These are phyloP conservation scores for Zaprionus lachaisei DNA, from an alignment of 1,140 invertebrate genomes.

Conservation along the genomic window DNA sequence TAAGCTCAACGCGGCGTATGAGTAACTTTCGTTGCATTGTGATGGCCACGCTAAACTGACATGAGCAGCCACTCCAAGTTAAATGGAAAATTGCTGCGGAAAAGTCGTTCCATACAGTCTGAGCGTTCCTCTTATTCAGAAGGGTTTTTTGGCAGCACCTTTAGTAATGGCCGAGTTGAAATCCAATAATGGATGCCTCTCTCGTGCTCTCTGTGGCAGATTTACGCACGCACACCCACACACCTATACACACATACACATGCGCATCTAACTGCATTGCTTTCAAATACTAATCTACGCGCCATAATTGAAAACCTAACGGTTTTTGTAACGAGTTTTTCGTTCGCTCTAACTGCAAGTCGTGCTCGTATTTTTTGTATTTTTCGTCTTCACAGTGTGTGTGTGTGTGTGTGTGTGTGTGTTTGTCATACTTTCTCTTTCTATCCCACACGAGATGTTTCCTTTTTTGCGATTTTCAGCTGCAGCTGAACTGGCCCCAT, in stretches of 20 bases:
- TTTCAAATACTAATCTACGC: slow-evolving; percentile 82
- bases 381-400: not conserved
- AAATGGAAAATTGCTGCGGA: slow-evolving; percentile 67
- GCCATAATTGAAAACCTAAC: slow-evolving; percentile 82
- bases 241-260: slow-evolving; percentile 13
- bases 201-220: slow-evolving; percentile 42
- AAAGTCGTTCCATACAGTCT: slow-evolving; percentile 24
- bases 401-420: slow-evolving; percentile 18
- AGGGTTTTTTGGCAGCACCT: slow-evolving; percentile 56
- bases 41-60: not conserved
- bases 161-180: slow-evolving; percentile 51
- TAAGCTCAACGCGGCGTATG: slow-evolving; percentile 47
- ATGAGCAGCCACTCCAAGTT: slow-evolving; percentile 27
- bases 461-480: slow-evolving; percentile 21
- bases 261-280: slow-evolving; percentile 41
- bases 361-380: slow-evolving; percentile 44
- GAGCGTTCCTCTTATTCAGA: slow-evolving; percentile 70
- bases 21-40: slow-evolving; percentile 17
- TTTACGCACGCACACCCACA: slow-evolving; percentile 63
- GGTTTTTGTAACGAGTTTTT: slow-evolving; percentile 81
- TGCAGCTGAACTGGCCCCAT: slow-evolving; percentile 50
- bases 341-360: slow-evolving; percentile 70
- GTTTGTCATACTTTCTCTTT: slow-evolving; percentile 54
- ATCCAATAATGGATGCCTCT: slow-evolving; percentile 68
- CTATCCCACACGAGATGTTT: slow-evolving; percentile 21